Evolutionary conservation across 2,888 invertebrate genomes (phyloP).

Genomic region (Amphipyra berbera): DNA sequence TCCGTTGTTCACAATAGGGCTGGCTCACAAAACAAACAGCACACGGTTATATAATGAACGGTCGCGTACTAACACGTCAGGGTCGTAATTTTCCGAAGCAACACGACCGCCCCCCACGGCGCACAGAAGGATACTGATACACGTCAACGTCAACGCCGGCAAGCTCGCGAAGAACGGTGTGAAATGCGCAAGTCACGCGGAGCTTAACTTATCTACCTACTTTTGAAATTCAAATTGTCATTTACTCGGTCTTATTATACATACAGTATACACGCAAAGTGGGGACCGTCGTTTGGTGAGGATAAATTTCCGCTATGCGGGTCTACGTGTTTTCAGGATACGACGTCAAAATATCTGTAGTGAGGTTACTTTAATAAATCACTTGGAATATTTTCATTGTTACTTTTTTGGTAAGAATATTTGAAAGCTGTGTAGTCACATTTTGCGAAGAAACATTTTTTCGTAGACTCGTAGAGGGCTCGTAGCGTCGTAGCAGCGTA

Average conservation of each 20-base stretch:
- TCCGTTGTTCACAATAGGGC: conserved; percentile 65
- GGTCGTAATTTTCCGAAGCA: conserved; percentile 55
- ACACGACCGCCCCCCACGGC: conserved; percentile 68
- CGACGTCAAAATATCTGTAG: conserved; percentile 55
- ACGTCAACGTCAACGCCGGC: conserved; percentile 73
- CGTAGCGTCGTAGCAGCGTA: conserved; percentile 43
- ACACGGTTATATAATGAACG: conserved; percentile 84
- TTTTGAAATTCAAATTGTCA: conserved; percentile 84
- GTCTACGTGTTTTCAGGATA: conserved; percentile 65
- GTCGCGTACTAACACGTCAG: conserved; percentile 77
- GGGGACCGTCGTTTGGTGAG: conserved; percentile 62
- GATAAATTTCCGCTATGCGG: conserved; percentile 69
- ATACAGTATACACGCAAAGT: conserved; percentile 72
- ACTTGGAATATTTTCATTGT: conserved; percentile 49
- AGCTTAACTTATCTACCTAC: conserved; percentile 83
- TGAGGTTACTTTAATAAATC: conserved; percentile 61
- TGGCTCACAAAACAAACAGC: conserved; percentile 82
- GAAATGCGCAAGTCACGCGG: conserved; percentile 88
- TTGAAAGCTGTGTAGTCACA: conserved; percentile 18
- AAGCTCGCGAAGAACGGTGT: conserved; percentile 77
- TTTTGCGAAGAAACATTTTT: conserved; percentile 20
- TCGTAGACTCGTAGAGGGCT: conserved; percentile 42
- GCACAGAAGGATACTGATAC: conserved; percentile 77
- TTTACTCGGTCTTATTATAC: conserved; percentile 78
- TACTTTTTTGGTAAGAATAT: conserved; percentile 34